Base-by-base conservation (phyloP, 2,888 invertebrate species). In the Fabriciana adippe region DNA sequence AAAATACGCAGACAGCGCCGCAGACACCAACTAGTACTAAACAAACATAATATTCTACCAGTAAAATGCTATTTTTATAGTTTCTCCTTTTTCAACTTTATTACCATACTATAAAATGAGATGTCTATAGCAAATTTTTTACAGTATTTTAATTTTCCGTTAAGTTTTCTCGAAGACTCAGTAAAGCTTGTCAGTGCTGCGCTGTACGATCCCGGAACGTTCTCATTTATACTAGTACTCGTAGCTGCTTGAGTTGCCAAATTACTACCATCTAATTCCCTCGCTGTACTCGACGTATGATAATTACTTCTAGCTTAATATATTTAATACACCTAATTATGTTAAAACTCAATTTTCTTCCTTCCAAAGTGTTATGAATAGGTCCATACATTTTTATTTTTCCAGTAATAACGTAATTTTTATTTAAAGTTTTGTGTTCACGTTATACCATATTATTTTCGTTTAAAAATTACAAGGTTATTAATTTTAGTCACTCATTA, bases 191-290 rank as follows among this genome's bases (percentile, higher is more conserved):
- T 50, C 41, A 53, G 61, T n/a, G 41, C 41, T 50, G 18, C 57
- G 51, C 26, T 53, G 31, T 62, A 55, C 55, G 55, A 53, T 50
- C 55, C 16, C 45, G 61, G 61, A 66, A 62, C 60, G 56, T 61
- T 47, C 67, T 69, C 63, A 67, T 67, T 70, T 64, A 60, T 51
- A 56, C 47, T 67, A 56, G 67, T 51, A 56, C 47, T 67, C 54
- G 67, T 31, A 57, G 57, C 50, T 59, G 65, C 59, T 47, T 41
- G 64, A 47, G 72, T 69, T 71, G 71, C 71, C 69, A 72, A 72
- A 72, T 72, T 70, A 68, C 70, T 71, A 65, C 67, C 57, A 72
- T 66, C 71, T 69, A 72, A 72, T 67, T 71, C 67, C 69, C 65
- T 60, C 67, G 54, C 57, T 63, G 66, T 51, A 54, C 65, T 60